phyloP scores from a whole-genome alignment of 30 jellyfish, hydroid and myxozoan genomes.

The Turritopsis rubra region DNA sequence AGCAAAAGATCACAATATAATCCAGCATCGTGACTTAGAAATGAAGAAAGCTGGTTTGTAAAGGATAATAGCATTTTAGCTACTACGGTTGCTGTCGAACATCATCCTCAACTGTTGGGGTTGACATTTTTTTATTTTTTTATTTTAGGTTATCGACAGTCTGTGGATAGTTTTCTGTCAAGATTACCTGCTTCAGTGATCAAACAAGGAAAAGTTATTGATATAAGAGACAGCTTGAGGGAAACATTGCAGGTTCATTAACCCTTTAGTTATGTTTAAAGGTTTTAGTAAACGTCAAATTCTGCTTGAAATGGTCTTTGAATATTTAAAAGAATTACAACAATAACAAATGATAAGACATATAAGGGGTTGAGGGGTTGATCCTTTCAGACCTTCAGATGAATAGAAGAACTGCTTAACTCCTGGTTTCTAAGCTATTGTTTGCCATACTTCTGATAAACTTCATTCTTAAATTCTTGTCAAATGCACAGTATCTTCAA shows the following conservation, averaged over 20 bases:
- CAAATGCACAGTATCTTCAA: too few species aligned
- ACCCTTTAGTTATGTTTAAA: background rate
- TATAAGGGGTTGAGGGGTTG: too few species aligned
- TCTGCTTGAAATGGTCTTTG: too few species aligned
- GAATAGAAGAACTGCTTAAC: too few species aligned
- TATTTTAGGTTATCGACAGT: constrained; percentile 41
- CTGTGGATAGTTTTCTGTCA: constrained; percentile 57
- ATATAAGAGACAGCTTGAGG: constrained; percentile 43
- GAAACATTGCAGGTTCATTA: constrained; percentile 49
- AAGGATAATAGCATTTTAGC: background rate
- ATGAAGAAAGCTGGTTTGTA: constrained; percentile 36
- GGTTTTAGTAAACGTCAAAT: too few species aligned
- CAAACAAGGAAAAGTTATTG: constrained; percentile 58
- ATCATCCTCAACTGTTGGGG: background rate
- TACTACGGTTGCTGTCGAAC: background rate
- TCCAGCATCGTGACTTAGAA: background rate
- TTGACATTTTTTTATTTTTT: constrained; percentile 6
- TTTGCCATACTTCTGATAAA: too few species aligned
- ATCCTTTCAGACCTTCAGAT: too few species aligned
- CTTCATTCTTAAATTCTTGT: too few species aligned
- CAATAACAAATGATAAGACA: too few species aligned
- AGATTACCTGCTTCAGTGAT: constrained; percentile 58
- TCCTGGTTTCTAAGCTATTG: too few species aligned
- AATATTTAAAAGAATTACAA: too few species aligned
- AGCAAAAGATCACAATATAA: constrained; percentile 16